These are phyloP conservation scores for Diachasma alloeum DNA, from an alignment of 1,140 invertebrate species.

Conservation along the genomic window DNA sequence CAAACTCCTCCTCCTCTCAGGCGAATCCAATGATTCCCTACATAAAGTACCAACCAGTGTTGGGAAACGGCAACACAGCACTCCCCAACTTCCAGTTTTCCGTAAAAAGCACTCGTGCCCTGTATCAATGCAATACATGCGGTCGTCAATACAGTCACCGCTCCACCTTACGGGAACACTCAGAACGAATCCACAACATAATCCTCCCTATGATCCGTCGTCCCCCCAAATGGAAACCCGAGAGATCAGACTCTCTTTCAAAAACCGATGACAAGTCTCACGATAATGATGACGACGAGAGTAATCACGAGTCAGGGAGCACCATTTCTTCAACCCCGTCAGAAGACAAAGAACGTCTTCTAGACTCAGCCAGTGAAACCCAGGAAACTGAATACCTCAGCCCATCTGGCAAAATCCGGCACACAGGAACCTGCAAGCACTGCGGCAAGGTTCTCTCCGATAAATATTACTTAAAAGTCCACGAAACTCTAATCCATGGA, in stretches of 20 bases:
- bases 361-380: neutral
- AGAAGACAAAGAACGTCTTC: constrained; percentile 4
- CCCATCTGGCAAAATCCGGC: neutral
- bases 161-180: constrained; percentile 42
- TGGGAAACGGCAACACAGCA: constrained; percentile 37
- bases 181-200: constrained; percentile 46
- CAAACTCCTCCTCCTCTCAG: neutral
- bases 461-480: neutral
- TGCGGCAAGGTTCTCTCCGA: neutral
- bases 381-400: neutral
- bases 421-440: neutral
- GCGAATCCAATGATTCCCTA: constrained; percentile 11
- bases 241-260: neutral
- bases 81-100: constrained; percentile 50
- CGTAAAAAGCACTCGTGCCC: constrained; percentile 41
- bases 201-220: constrained; percentile 29
- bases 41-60: constrained; percentile 38
- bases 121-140: constrained; percentile 52
- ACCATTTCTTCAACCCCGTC: constrained; percentile 7
- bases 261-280: neutral
- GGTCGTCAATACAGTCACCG: constrained; percentile 47
- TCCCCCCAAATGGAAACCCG: neutral
- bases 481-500: neutral
- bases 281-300: neutral
- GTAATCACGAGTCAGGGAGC: neutral